Evolutionary conservation across 2,113 vertebrate species (phyloP).

Genomic region (Nerophis lumbriciformis): DNA sequence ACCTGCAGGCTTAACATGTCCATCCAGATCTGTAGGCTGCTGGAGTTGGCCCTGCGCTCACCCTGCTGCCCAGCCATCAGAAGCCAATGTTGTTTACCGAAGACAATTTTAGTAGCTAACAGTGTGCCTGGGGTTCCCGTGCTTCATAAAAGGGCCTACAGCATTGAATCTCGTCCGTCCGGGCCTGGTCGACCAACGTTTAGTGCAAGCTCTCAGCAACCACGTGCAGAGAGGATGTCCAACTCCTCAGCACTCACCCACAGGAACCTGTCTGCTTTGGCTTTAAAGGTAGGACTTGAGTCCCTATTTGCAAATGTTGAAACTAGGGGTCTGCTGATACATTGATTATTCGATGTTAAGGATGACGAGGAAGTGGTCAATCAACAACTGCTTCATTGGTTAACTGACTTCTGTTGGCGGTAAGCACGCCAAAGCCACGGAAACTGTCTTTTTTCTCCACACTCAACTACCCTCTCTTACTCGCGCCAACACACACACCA

Average conservation of each 20-base stretch:
- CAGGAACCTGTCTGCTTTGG: slow-evolving; percentile 58
- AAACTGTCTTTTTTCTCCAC: no score
- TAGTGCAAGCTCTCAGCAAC: slow-evolving; percentile 35
- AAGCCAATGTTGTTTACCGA: slow-evolving; percentile 24
- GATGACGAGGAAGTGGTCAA: no score
- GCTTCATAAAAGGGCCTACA: slow-evolving; percentile 51
- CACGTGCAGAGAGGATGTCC: slow-evolving; percentile 32
- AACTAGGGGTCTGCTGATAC: background rate
- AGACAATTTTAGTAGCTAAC: slow-evolving; percentile 9
- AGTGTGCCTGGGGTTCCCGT: slow-evolving; percentile 5
- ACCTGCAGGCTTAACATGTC: slow-evolving; percentile 41
- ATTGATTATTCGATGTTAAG: no score
- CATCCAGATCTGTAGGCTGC: slow-evolving; percentile 33
- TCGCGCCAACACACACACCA: no score
- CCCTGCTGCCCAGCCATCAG: slow-evolving; percentile 30
- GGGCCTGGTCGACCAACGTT: slow-evolving; percentile 34
- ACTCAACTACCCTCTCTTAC: no score
- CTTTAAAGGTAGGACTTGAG: slow-evolving; percentile 49
- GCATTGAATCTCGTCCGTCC: slow-evolving; percentile 43
- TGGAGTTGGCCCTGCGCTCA: slow-evolving; percentile 39
- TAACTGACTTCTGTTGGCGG: no score
- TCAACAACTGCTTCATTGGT: no score
- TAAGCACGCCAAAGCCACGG: no score
- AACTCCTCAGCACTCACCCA: slow-evolving; percentile 39
- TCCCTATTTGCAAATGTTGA: background rate